Evolutionary conservation across 2,113 vertebrate genomes (phyloP), one percentile per base, ranked within the genome.

Genomic region (Ciconia boyciana): DNA sequence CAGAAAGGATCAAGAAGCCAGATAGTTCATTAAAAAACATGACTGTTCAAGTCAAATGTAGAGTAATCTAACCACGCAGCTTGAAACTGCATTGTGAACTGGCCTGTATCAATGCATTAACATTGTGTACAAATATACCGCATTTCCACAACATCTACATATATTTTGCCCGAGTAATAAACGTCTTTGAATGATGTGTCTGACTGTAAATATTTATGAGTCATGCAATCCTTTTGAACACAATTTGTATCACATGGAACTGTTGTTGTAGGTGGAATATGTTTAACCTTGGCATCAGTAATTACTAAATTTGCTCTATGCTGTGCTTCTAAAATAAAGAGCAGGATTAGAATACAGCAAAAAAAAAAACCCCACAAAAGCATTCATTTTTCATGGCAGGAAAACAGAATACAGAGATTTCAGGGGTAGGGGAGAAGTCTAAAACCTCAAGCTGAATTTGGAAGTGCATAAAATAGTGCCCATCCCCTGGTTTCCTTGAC

Each of bases 131-230:
- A 96, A 96, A 83, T 41, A 72, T 36, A 84, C 11, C 3, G 0
- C 48, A 79, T 96, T 94, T 95, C 88, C 62, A 72, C 34, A 25
- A 54, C 86, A 75, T 82, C 93, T 94, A 57, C 68, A 62, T 57
- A 32, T 77, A 83, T 90, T 95, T 94, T 96, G 87, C 89, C 55
- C 5, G 17, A 93, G 79, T 82, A 96, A 96, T 86, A 94, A 95
- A 95, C 2, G 17, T n/a, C 79, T 97, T 89, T 81, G 94, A 93
- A 94, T 89, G 91, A 91, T 95, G 65, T 95, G 94, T 83, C 94
- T 93, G 83, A 91, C 84, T 96, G 96, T 96, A 97, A 94, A 97
- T 97, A 98, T 97, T 97, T 94, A 92, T 93, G 84, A 97, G 83
- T 86, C 48, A 83, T 44, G 80, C 71, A 79, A 86, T 91, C 91